Evolutionary conservation across 1,140 invertebrate genomes (phyloP), one percentile per base, ranked within the genome.

Genomic region (Plectus sambesii): DNA sequence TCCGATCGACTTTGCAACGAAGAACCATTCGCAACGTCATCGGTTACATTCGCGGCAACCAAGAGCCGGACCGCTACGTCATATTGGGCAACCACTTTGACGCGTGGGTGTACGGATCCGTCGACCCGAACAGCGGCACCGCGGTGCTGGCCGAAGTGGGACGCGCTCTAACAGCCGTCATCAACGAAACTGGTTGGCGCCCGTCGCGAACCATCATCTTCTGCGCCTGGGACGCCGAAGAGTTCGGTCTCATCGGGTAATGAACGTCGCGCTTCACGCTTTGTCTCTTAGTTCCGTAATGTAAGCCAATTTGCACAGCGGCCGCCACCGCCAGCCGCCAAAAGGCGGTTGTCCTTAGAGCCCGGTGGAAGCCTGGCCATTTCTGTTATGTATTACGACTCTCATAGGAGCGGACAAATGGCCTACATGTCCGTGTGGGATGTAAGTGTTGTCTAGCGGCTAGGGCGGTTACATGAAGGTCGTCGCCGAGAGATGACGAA

Each of bases 61-160:
- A 62, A 5, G 63, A 69, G 36, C 58, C 54, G 37, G 75, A 79
- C 56, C 53, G 74, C 3, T 79, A 77, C 59, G 69, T 79, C n/a
- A 67, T 79, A 24, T 58, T 80, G 6, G 78, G 78, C 3, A 77
- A 76, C 51, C 78, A 80, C 52, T 65, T 76, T 47, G 78, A 79
- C 66, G 71, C 78, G 23, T 79, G 76, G 76, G 72, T 71, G 9
- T 75, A 73, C 56, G 63, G 63, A 3, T 42, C 59, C 5, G 48
- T 69, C 9, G 64, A 67, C 48, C 64, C 63, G 1, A 69, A 69
- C 47, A 57, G 51, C 42, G 64, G 76, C 1, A 75, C 75, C 8
- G 76, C 76, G 3, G 66, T 68, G 3, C 48, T 78, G 33, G 61
- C 76, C 12, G 77, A 79, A 63, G 51, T 79, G 3, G 70, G 70